Percentiles rank a stretch among this genome's conserved stretches.
These are phyloP conservation scores for Steinernema feltiae DNA, from an alignment of 1,140 invertebrate genomes.

Conservation along the genomic window DNA sequence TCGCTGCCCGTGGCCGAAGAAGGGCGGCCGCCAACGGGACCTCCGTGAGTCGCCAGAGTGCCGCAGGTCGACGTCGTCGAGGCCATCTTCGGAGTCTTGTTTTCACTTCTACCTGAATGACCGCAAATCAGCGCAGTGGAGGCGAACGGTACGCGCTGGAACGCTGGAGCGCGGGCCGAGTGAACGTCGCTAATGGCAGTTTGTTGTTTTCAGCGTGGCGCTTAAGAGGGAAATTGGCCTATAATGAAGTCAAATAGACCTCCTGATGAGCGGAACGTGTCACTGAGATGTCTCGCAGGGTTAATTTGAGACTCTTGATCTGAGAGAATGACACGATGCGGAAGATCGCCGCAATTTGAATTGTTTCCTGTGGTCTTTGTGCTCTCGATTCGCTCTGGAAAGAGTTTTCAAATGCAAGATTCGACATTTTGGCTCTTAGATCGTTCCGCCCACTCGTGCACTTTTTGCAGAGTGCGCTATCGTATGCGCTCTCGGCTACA, in stretches of 20 bases:
- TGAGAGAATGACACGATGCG: too few species aligned
- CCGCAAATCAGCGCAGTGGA: neutral
- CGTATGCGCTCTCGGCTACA: too few species aligned
- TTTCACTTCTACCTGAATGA: neutral
- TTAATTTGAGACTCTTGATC: neutral
- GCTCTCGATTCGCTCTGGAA: too few species aligned
- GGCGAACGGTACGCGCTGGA: neutral
- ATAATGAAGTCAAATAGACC: neutral
- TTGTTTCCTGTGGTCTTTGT: too few species aligned
- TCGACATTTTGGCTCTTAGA: too few species aligned
- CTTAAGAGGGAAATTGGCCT: neutral
- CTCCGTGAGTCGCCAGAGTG: neutral
- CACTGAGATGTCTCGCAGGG: neutral
- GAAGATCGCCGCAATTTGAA: too few species aligned
- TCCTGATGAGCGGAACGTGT: neutral
- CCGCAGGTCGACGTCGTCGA: neutral
- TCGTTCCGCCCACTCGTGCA: too few species aligned
- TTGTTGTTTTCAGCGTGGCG: neutral
- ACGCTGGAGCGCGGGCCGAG: neutral
- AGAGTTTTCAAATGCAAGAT: neutral
- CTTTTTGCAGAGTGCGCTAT: too few species aligned
- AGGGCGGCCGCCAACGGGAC: neutral
- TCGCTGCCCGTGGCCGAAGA: neutral
- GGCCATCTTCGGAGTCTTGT: neutral
- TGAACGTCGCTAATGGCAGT: too few species aligned